phyloP scores from a whole-genome alignment of 2,797 vertebrate species.

The Onychomys torridus region DNA sequence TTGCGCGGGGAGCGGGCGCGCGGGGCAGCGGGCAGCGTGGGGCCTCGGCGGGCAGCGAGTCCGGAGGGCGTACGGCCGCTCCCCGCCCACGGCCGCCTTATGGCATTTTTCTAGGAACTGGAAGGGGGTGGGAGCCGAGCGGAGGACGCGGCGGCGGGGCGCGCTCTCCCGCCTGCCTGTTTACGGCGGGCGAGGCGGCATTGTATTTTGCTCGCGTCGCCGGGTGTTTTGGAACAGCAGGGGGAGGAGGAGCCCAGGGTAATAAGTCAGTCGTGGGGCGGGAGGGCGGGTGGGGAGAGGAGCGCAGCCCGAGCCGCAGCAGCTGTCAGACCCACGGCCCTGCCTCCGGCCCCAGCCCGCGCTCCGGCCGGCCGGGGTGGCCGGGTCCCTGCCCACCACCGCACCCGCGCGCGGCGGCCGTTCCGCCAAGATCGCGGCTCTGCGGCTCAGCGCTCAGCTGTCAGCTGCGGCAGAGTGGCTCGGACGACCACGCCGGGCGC shows the following conservation, averaged over 20 bases:
- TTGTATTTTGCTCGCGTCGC: constrained; percentile 69
- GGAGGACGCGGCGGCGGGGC: constrained; percentile 50
- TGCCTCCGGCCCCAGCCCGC: constrained; percentile 48
- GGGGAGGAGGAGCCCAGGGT: constrained; percentile 82
- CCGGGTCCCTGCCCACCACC: background rate
- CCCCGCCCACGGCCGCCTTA: constrained; percentile 55
- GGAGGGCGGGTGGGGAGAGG: constrained; percentile 66
- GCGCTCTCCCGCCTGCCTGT: constrained; percentile 69
- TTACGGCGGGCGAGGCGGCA: constrained; percentile 73
- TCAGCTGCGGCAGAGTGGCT: constrained; percentile 61
- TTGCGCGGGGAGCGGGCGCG: constrained; percentile 34
- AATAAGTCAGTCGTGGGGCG: constrained; percentile 84
- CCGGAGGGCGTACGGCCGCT: constrained; percentile 22
- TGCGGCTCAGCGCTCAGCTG: constrained; percentile 62
- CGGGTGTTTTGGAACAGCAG: constrained; percentile 79
- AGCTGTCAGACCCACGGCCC: constrained; percentile 88
- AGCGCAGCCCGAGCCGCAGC: constrained; percentile 83
- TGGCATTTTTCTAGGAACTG: constrained; percentile 79
- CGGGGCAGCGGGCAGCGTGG: constrained; percentile 29
- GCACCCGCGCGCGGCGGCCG: background rate
- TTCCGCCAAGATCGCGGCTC: background rate
- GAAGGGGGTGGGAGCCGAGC: constrained; percentile 62
- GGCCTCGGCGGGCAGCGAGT: constrained; percentile 53
- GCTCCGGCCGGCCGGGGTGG: background rate
- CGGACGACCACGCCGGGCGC: background rate